Conservation (phyloP, 2,888 invertebrate species). For the Thera obeliscata region DNA sequence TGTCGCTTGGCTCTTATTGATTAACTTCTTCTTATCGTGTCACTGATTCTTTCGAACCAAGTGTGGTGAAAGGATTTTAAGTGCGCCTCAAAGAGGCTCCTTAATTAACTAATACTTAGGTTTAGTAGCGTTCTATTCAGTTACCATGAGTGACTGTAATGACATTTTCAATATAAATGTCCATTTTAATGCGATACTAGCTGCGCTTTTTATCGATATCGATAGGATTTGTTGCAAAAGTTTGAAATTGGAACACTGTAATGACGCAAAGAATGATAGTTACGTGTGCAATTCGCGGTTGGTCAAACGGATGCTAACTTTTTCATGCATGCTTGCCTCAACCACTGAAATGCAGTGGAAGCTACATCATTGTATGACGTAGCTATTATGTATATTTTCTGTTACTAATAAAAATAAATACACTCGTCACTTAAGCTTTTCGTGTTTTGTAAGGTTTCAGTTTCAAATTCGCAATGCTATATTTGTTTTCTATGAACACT, state of each 20-base stretch:
- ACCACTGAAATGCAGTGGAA: constrained; percentile 38
- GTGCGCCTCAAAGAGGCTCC: too few species aligned
- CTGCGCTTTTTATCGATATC: constrained; percentile 31
- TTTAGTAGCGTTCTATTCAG: not conserved
- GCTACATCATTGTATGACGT: constrained; percentile 31
- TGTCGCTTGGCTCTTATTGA: not conserved
- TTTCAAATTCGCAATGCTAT: too few species aligned
- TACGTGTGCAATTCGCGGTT: constrained; percentile 36
- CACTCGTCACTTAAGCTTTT: not conserved
- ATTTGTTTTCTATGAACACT: too few species aligned
- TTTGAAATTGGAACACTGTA: constrained; percentile 27
- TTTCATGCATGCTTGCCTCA: constrained; percentile 45
- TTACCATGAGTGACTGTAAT: not conserved
- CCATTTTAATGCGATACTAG: not conserved
- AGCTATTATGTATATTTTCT: constrained; percentile 28
- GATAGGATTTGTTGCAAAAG: constrained; percentile 15
- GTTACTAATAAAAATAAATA: constrained; percentile 41
- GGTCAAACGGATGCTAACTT: constrained; percentile 49
- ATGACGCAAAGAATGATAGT: constrained; percentile 40
- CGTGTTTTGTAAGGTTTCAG: not conserved
- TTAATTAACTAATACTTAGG: too few species aligned
- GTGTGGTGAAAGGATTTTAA: too few species aligned
- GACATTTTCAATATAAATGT: not conserved
- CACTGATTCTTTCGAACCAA: too few species aligned
- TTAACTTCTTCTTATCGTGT: too few species aligned